Evolutionary conservation across 2,113 vertebrate species (phyloP), one percentile per base, ranked within the genome.

Genomic region (Polypterus senegalus): DNA sequence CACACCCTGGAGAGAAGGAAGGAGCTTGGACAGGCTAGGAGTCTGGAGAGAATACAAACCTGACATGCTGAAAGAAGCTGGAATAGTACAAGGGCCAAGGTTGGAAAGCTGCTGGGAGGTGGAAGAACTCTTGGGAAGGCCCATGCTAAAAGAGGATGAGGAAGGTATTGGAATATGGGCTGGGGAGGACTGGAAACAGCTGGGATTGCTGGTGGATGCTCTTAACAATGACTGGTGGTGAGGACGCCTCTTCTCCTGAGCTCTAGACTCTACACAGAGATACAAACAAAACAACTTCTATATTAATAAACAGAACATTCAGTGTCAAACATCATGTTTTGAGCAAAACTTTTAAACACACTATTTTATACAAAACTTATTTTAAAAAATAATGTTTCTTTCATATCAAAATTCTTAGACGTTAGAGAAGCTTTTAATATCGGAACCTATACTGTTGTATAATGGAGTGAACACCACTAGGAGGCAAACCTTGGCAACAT

Each of bases 211-310:
- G 47, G 67, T 66, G 4, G 68, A 48, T 66, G 85, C 84, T 65
- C 77, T 83, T 10, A 80, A 79, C 64, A 86, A 71, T 63, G 82
- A 74, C 67, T 84, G 85, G 63, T 84, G 89, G 65, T 89, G 86
- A 45, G 82, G 76, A 49, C 82, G 86, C 75, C 83, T 85, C 79
- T 86, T 91, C 66, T 94, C 92, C 73, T 88, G 88, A 72, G 76
- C 75, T 73, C 86, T 86, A 67, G 86, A 66, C 65, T 95, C 91
- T 94, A 75, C 48, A 70, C 62, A 49, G 63, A 57, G 51, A 70
- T 58, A 68, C 46, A 64, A 61, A 71, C 51, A 54, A 52, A 47
- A 65, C 47, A 7, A 47, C 57, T 59, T 7, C 44, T 51, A 9
- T 46, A 45, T 59, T 65, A 53, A 53, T 53, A 44, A 52, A 52